Evolutionary conservation across 2,888 invertebrate genomes (phyloP).

Genomic region (Acronicta leporina): DNA sequence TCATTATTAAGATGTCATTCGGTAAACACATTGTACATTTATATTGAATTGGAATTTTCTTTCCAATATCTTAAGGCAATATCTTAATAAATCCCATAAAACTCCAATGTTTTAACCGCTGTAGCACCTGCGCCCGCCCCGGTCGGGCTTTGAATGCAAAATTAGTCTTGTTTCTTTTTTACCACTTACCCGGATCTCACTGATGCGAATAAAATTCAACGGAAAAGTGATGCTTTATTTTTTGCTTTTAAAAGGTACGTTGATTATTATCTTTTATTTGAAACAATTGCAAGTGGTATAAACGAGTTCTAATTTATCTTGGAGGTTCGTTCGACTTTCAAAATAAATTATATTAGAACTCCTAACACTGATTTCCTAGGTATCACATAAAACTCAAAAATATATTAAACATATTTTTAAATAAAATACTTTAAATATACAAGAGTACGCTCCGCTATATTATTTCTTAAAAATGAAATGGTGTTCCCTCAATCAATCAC

Average conservation of each 20-base stretch:
- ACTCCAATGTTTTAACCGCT: slow-evolving; percentile 86
- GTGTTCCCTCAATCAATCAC: slow-evolving; percentile 57
- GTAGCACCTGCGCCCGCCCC: slow-evolving; percentile 82
- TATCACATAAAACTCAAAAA: too few relatives aligned
- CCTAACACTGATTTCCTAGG: too few relatives aligned
- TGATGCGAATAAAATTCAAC: slow-evolving; percentile 82
- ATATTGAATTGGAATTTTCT: slow-evolving; percentile 70
- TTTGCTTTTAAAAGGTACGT: slow-evolving; percentile 62
- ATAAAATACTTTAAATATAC: slow-evolving; percentile 11
- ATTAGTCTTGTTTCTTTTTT: slow-evolving; percentile 88
- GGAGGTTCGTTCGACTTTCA: neutral
- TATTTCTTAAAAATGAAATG: slow-evolving; percentile 30
- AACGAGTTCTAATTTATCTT: slow-evolving; percentile 3
- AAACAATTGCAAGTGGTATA: slow-evolving; percentile 21
- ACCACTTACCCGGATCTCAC: slow-evolving; percentile 83
- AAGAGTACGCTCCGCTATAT: slow-evolving; percentile 23
- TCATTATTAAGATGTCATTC: slow-evolving; percentile 57
- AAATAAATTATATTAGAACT: too few relatives aligned
- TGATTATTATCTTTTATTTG: slow-evolving; percentile 59
- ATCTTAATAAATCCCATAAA: slow-evolving; percentile 88
- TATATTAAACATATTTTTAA: too few relatives aligned
- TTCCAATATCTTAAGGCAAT: slow-evolving; percentile 82
- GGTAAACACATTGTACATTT: slow-evolving; percentile 57
- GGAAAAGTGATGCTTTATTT: slow-evolving; percentile 79
- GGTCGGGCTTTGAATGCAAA: slow-evolving; percentile 85